A percentile compares a stretch with the other conserved stretches of the same genome.
Evolutionary conservation across 2,797 vertebrate species (phyloP).

Genomic region (Silurus lanzhouensis): DNA sequence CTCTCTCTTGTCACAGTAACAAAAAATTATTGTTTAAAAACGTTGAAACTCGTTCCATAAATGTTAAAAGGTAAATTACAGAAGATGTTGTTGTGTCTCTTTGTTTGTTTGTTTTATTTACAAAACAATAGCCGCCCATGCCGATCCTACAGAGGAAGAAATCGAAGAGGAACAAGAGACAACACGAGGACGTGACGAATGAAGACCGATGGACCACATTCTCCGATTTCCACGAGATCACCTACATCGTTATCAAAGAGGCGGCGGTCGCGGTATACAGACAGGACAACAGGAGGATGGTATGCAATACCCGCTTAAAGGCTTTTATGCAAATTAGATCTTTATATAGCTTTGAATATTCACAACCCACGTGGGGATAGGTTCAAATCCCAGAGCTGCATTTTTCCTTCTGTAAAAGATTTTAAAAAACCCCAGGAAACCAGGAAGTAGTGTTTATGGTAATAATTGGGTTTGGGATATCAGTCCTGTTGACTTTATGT

Average conservation of each 20-base stretch:
- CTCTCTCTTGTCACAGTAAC: no score
- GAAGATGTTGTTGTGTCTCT: background rate
- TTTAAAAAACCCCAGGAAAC: background rate
- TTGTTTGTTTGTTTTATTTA: background rate
- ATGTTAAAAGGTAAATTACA: background rate
- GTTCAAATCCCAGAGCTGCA: background rate
- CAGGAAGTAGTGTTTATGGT: background rate
- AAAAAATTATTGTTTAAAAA: background rate
- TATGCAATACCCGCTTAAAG: conserved; percentile 41
- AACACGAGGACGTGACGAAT: conserved; percentile 59
- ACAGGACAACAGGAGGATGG: conserved; percentile 84
- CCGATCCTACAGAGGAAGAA: conserved; percentile 69
- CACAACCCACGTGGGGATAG: background rate
- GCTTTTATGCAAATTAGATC: background rate
- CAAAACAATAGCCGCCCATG: conserved; percentile 1
- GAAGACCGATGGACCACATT: conserved; percentile 75
- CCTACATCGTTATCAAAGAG: conserved; percentile 81
- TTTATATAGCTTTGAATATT: background rate
- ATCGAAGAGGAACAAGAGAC: conserved; percentile 73
- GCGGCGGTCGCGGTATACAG: conserved; percentile 77
- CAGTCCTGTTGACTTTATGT: background rate
- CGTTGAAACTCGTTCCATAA: background rate
- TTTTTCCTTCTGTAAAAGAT: background rate
- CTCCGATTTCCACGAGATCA: conserved; percentile 86
- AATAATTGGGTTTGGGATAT: background rate